Evolutionary conservation across 1,140 invertebrate genomes (phyloP).

Genomic region (Homalodisca vitripennis): DNA sequence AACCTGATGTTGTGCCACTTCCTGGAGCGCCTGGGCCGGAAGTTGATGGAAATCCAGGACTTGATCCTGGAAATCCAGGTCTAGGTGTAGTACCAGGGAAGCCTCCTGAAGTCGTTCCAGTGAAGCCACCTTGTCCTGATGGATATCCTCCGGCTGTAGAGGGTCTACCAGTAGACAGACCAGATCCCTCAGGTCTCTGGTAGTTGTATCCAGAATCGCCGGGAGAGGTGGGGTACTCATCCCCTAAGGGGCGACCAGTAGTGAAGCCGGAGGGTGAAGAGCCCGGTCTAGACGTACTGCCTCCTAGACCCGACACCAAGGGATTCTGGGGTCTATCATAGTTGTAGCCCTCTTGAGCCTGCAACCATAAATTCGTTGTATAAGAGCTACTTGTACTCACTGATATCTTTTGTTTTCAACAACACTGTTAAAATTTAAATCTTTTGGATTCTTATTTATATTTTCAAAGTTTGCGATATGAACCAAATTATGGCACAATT

Average conservation of each 20-base stretch:
- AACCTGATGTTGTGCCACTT: background rate
- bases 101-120: slow-evolving; percentile 10
- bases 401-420: too few relatives aligned
- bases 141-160: background rate
- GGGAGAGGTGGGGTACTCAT: slow-evolving; percentile 26
- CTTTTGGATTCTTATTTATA: too few relatives aligned
- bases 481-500: too few relatives aligned
- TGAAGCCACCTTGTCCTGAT: background rate
- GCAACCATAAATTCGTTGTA: slow-evolving; percentile 24
- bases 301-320: slow-evolving; percentile 43
- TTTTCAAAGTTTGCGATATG: too few relatives aligned
- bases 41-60: slow-evolving; percentile 2
- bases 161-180: slow-evolving; percentile 35
- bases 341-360: slow-evolving; percentile 56
- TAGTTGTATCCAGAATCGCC: slow-evolving; percentile 29
- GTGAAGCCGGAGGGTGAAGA: slow-evolving; percentile 35
- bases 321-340: slow-evolving; percentile 55
- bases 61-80: slow-evolving; percentile 25
- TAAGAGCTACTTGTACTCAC: too few relatives aligned
- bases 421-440: too few relatives aligned
- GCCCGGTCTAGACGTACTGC: slow-evolving; percentile 15
- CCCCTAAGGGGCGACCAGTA: slow-evolving; percentile 4
- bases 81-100: background rate
- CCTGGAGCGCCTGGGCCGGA: background rate
- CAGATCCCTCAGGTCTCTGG: slow-evolving; percentile 32